These are phyloP conservation scores for Lepus timidus DNA, from an alignment of 2,113 vertebrate genomes.

Conservation along the genomic window DNA sequence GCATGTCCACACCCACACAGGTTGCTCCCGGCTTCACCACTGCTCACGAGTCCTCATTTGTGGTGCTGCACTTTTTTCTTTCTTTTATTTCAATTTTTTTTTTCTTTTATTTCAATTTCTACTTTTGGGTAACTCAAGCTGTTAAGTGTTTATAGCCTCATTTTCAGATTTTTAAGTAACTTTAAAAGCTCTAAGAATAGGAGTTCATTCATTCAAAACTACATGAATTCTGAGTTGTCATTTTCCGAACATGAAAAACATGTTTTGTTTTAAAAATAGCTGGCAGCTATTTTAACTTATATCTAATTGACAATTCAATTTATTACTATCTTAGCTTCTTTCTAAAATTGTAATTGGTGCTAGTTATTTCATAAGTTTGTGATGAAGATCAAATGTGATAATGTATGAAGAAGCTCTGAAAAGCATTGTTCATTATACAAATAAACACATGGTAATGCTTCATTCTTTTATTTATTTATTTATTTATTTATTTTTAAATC, in stretches of 20 bases:
- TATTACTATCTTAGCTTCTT: conserved; percentile 38
- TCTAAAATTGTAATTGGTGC: conserved; percentile 2
- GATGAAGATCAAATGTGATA: conserved; percentile 34
- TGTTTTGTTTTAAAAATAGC: conserved; percentile 51
- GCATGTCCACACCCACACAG: not conserved
- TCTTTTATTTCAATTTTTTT: not conserved
- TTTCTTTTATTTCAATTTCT: conserved; percentile 24
- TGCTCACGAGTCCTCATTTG: not conserved
- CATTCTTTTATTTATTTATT: too few species aligned
- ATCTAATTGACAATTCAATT: not conserved
- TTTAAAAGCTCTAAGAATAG: not conserved
- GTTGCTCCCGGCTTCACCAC: not conserved
- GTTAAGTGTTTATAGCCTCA: not conserved
- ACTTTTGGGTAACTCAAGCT: not conserved
- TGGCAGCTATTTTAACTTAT: conserved; percentile 19
- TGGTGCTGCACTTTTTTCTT: not conserved
- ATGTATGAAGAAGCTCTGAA: conserved; percentile 6
- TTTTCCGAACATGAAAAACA: conserved; percentile 14
- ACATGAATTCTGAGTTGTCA: not conserved
- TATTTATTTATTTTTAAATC: too few species aligned
- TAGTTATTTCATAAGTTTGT: conserved; percentile 35
- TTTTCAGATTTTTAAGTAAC: conserved; percentile 20
- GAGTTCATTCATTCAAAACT: conserved; percentile 7
- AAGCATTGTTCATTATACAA: not conserved
- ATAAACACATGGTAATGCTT: not conserved